Conservation (phyloP, 2,113 vertebrate genomes). For the Rhinolophus ferrumequinum region DNA sequence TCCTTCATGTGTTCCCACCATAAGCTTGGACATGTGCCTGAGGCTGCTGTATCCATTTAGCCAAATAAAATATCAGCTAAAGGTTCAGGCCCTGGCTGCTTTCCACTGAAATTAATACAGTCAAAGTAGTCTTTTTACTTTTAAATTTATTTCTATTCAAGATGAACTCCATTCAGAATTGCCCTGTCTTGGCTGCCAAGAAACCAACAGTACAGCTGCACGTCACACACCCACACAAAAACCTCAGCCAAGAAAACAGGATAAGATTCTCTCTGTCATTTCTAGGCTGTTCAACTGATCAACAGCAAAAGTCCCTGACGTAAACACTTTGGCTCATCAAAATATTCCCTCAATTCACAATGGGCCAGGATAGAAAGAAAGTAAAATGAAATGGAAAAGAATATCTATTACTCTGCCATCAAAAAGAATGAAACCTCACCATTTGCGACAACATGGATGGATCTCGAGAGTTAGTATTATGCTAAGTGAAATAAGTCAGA, state of each 20-base stretch:
- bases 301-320: slow-evolving; percentile 24
- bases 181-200: slow-evolving; percentile 63
- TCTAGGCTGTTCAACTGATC: slow-evolving; percentile 48
- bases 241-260: slow-evolving; percentile 54
- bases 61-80: neutral
- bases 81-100: slow-evolving; percentile 1
- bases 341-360: slow-evolving; percentile 6
- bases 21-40: neutral
- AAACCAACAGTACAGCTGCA: slow-evolving; percentile 68
- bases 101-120: slow-evolving; percentile 57
- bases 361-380: slow-evolving; percentile 9
- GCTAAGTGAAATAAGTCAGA: too few relatives aligned
- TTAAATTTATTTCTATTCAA: slow-evolving; percentile 50
- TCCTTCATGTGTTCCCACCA: neutral
- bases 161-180: slow-evolving; percentile 38
- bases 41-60: slow-evolving; percentile 52
- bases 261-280: slow-evolving; percentile 19
- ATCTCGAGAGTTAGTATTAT: too few relatives aligned
- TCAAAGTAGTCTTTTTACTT: slow-evolving; percentile 38
- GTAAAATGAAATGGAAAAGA: neutral
- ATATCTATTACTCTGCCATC: too few relatives aligned
- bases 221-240: slow-evolving; percentile 72
- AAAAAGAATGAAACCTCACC: too few relatives aligned
- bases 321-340: neutral
- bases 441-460: too few relatives aligned